Percentiles rank a stretch among this genome's conserved stretches.
These are phyloP conservation scores for Parazoanthus swiftii DNA, from an alignment of 92 coral and sea anemone species.

Conservation along the genomic window DNA sequence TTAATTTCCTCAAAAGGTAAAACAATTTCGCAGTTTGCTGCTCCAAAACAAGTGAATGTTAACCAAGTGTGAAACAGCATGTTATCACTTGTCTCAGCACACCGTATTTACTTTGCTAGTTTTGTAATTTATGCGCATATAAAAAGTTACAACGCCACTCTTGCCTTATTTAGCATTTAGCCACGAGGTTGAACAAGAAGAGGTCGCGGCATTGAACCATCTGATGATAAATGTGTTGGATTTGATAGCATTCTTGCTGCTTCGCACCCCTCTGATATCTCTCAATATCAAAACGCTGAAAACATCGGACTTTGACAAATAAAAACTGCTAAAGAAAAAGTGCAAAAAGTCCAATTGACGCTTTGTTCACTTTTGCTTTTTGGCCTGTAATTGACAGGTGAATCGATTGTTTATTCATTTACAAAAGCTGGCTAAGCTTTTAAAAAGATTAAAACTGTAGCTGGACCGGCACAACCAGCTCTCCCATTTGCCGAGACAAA, in stretches of 20 bases:
- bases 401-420: not conserved
- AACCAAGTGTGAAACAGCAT: conserved; percentile 21
- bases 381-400: not conserved
- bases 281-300: not conserved
- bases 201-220: not conserved
- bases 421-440: not conserved
- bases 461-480: not conserved
- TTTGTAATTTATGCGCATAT: conserved; percentile 40
- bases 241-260: not conserved
- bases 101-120: not conserved
- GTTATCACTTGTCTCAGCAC: conserved; percentile 1
- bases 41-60: conserved; percentile 11
- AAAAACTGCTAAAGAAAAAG: not conserved
- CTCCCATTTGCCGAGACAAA: too few species aligned
- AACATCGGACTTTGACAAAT: not conserved
- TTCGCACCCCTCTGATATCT: not conserved
- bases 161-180: not conserved
- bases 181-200: not conserved
- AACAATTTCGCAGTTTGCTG: conserved; percentile 6
- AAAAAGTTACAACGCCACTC: not conserved
- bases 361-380: not conserved
- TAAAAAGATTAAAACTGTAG: too few species aligned
- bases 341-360: not conserved
- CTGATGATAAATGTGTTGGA: not conserved
- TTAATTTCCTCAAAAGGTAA: conserved; percentile 17